Base-by-base conservation (phyloP, 2,888 invertebrate genomes). In the Andrena chrysosceles region DNA sequence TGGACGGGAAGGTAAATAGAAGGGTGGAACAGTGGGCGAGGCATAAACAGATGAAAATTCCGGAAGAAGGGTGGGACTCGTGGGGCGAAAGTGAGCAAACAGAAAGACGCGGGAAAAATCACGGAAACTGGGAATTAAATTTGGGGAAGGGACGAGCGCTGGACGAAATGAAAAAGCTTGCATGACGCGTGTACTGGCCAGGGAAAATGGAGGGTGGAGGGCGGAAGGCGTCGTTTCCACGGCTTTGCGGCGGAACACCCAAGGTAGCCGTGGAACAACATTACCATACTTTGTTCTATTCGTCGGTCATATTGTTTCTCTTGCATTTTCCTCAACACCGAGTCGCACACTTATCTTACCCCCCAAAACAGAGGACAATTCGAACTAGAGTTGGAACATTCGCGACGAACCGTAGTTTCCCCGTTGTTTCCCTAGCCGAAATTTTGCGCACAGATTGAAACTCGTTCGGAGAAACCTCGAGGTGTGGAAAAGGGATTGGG, bases 101-200 rank as follows among this genome's bases (percentile, higher is more conserved):
- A 56, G 23, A 23, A 23, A 0, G 56, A 52, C 52, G 20, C 42
- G 16, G 42, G 20, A 8, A 20, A 20, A 20, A 20, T 20, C 52
- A 52, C 52, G 8, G 23, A 26, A 20, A 26, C 10, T 26, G 23
- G 56, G 23, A 35, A 69, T 35, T 23, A n/a, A 59, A 69, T 26
- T 13, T 42, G 1, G 60, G 20, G 29, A 33, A 31, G 13, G 20
- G 49, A 20, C 42, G 20, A 23, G 23, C 42, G 33, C 26, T 20
- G 52, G 52, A 5, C n/a, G 29, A 70, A 60, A 48, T 48, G 42
- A 48, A 31, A 70, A 20, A 62, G 48, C 20, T 48, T 20, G 59
- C 1, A 13, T 20, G 60, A 60, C 66, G 35, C 23, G 23, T 26
- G 54, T 26, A 23, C 54, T 8, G 20, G 20, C 5, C 3, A 2